Conservation (phyloP, 2,797 vertebrate genomes). For the Megaceryle alcyon region DNA sequence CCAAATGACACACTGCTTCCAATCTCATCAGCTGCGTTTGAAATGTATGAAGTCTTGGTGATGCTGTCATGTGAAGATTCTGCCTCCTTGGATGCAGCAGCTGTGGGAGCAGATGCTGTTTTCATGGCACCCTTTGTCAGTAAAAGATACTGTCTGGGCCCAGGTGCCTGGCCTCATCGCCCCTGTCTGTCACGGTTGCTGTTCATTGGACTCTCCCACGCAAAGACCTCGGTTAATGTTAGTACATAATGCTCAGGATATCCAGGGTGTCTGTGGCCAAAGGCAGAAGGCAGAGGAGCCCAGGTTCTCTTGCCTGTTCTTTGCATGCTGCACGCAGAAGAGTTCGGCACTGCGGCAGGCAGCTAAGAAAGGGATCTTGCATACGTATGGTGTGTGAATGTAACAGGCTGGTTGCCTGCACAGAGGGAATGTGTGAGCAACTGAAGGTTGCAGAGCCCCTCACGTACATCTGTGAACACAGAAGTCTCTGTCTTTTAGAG, state of each 20-base stretch:
- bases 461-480: neutral
- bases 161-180: neutral
- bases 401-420: neutral
- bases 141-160: neutral
- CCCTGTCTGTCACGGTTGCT: neutral
- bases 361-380: neutral
- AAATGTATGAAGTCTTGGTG: neutral
- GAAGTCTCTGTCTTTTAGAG: neutral
- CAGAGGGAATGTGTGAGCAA: neutral
- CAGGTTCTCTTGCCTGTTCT: neutral
- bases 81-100: neutral
- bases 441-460: neutral
- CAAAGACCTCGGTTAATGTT: neutral
- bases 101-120: neutral
- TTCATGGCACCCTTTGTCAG: neutral
- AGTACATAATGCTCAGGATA: neutral
- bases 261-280: neutral
- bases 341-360: neutral
- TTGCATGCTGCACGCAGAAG: neutral
- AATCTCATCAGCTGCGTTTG: neutral
- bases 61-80: neutral
- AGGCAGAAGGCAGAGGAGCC: neutral
- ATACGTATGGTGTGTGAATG: fast-evolving
- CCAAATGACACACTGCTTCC: neutral
- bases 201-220: neutral